phyloP scores from a whole-genome alignment of 2,797 vertebrate genomes.

The Gila robusta region DNA sequence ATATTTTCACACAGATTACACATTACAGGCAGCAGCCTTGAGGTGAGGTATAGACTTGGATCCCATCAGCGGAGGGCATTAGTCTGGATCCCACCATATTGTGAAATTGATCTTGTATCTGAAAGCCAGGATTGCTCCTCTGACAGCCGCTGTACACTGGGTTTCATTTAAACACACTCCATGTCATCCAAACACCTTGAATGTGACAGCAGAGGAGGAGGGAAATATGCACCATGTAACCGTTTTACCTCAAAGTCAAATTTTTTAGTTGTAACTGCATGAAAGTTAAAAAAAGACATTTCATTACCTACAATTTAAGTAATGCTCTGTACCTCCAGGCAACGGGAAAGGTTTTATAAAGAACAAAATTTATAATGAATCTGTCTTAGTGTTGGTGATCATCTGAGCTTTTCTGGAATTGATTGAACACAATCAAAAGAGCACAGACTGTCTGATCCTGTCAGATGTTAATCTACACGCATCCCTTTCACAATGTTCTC shows the following conservation, averaged over 20 bases:
- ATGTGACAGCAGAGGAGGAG: constrained; percentile 16
- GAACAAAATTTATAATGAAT: background rate
- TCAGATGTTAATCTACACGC: background rate
- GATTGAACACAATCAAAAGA: constrained; percentile 16
- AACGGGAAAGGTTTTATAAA: background rate
- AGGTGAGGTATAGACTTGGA: constrained; percentile 53
- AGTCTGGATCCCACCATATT: constrained; percentile 50
- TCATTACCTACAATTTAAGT: background rate
- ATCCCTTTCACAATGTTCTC: constrained; percentile 7
- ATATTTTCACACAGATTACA: constrained; percentile 61
- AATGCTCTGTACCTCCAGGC: background rate
- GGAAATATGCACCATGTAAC: background rate
- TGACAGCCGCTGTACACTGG: constrained; percentile 36
- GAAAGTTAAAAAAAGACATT: background rate
- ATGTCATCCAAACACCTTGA: constrained; percentile 40
- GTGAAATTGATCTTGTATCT: constrained; percentile 50
- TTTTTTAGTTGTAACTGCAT: background rate
- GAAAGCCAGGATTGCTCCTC: constrained; percentile 40
- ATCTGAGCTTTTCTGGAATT: background rate
- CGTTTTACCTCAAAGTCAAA: background rate
- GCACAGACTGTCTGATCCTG: constrained; percentile 14
- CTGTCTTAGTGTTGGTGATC: background rate
- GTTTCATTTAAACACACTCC: constrained; percentile 46
- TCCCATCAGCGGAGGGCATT: constrained; percentile 55
- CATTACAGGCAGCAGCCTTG: constrained; percentile 50